Conservation (phyloP, 2,888 invertebrate species). For the Acronicta alni region DNA sequence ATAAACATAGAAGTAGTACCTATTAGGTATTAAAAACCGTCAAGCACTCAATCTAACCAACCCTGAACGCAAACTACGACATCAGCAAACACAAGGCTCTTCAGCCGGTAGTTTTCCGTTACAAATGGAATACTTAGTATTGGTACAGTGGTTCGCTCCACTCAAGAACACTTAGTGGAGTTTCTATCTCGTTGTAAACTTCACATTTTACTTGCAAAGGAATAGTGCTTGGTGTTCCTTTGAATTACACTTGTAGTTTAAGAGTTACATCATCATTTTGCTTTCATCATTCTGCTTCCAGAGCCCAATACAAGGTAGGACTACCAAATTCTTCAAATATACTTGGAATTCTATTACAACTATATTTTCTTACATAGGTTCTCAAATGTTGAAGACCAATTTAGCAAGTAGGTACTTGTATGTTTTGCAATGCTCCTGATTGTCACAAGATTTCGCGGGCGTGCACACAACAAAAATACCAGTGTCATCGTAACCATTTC, state of each 20-base stretch:
- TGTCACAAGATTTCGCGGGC: too few species aligned
- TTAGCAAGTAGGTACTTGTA: too few species aligned
- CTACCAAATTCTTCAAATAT: too few species aligned
- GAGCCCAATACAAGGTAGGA: too few species aligned
- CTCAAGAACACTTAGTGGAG: constrained; percentile 30
- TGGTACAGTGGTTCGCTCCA: constrained; percentile 28
- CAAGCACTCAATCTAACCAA: constrained; percentile 18
- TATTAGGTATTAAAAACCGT: constrained; percentile 9
- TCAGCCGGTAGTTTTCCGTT: constrained; percentile 34
- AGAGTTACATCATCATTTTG: too few species aligned
- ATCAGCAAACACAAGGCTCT: constrained; percentile 25
- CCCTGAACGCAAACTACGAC: constrained; percentile 3
- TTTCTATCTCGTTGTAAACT: constrained; percentile 25
- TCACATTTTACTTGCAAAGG: constrained; percentile 6
- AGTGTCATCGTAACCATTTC: too few species aligned
- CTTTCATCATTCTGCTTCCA: too few species aligned
- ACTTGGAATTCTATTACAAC: too few species aligned
- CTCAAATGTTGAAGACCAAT: too few species aligned
- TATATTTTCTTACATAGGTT: too few species aligned
- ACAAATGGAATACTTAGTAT: constrained; percentile 46
- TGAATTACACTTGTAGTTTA: neutral
- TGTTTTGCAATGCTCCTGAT: too few species aligned
- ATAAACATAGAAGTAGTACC: neutral
- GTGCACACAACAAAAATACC: too few species aligned
- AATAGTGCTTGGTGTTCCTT: constrained; percentile 3